Evolutionary conservation across 2,888 invertebrate species (phyloP).

Genomic region (Ennomos fuscantarius): DNA sequence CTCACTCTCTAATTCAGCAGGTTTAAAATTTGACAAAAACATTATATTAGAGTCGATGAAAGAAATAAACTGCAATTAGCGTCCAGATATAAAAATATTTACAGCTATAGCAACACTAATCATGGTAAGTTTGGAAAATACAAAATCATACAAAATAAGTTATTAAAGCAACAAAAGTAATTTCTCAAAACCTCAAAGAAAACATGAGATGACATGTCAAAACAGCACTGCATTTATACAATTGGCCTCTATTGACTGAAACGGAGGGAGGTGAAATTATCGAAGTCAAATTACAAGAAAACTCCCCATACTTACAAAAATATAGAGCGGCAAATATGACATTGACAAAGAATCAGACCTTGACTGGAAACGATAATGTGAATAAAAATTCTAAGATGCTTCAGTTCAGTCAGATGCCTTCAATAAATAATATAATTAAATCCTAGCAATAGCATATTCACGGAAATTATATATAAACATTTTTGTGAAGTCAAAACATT

Average conservation of each 20-base stretch:
- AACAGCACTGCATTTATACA: slow-evolving; percentile 63
- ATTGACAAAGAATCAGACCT: slow-evolving; percentile 25
- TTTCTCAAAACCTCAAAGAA: slow-evolving; percentile 47
- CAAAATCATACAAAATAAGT: slow-evolving; percentile 28
- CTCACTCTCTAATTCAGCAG: too few species aligned
- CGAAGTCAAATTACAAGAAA: slow-evolving; percentile 68
- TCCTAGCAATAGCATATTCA: slow-evolving; percentile 39
- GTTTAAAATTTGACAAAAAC: too few species aligned
- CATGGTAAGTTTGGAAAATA: too few species aligned
- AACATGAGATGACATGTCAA: slow-evolving; percentile 63
- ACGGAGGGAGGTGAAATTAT: slow-evolving; percentile 62
- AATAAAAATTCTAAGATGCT: slow-evolving; percentile 33
- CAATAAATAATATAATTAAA: slow-evolving; percentile 50
- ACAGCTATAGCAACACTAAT: too few species aligned
- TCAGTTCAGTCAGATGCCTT: slow-evolving; percentile 35
- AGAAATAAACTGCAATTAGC: too few species aligned
- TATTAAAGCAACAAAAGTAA: slow-evolving; percentile 40
- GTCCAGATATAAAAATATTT: too few species aligned
- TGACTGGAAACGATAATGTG: slow-evolving; percentile 47
- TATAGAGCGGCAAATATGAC: slow-evolving; percentile 53
- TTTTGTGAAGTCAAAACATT: slow-evolving; percentile 55
- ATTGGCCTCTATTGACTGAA: slow-evolving; percentile 68
- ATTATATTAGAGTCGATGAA: too few species aligned
- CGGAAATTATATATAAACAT: slow-evolving; percentile 52
- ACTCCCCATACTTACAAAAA: slow-evolving; percentile 53